These are phyloP conservation scores for Campylomormyrus tamandua DNA, from an alignment of 2,113 vertebrate species.

Conservation along the genomic window DNA sequence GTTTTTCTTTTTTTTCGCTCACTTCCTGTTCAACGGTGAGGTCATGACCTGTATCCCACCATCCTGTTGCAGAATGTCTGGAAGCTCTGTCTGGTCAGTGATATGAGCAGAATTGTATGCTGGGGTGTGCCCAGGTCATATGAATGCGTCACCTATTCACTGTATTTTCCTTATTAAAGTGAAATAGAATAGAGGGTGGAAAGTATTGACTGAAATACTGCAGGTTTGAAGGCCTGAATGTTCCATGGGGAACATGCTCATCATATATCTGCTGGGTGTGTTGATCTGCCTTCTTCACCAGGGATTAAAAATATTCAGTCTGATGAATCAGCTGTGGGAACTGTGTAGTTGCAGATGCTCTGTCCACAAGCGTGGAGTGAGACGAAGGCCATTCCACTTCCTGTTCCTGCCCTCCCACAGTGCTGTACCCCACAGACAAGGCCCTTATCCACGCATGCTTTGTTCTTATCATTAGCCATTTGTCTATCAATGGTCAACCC, in stretches of 20 bases:
- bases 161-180: not conserved
- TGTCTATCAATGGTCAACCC: not conserved
- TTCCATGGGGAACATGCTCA: not conserved
- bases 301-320: not conserved
- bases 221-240: not conserved
- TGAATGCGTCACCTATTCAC: not conserved
- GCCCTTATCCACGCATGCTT: not conserved
- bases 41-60: not conserved
- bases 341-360: not conserved
- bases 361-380: not conserved
- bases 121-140: not conserved
- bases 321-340: not conserved
- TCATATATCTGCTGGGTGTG: not conserved
- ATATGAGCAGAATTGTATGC: not conserved
- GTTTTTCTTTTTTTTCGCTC: not conserved
- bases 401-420: not conserved
- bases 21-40: not conserved
- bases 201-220: not conserved
- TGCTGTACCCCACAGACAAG: not conserved
- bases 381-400: not conserved
- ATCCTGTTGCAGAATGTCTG: not conserved
- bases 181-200: not conserved
- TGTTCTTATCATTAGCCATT: constrained; percentile 10
- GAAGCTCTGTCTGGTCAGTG: not conserved
- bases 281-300: not conserved